phyloP scores from a whole-genome alignment of 2,113 vertebrate species.

The Piaya cayana region DNA sequence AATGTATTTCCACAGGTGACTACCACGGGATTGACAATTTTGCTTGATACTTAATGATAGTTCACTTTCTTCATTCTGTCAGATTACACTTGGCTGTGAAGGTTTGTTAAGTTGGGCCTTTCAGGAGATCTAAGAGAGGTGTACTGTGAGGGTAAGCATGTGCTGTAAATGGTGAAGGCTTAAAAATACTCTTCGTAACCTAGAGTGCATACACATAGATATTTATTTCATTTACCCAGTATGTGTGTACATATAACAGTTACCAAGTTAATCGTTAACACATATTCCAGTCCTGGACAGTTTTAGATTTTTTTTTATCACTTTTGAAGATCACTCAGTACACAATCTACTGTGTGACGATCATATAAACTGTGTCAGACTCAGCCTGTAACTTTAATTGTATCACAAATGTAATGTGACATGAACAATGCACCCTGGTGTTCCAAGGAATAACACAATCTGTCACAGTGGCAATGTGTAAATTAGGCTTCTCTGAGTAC shows the following conservation, averaged over 20 bases:
- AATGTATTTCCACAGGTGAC: background rate
- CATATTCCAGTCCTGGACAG: background rate
- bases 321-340: background rate
- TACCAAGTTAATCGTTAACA: background rate
- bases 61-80: background rate
- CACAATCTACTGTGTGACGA: background rate
- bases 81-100: background rate
- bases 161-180: background rate
- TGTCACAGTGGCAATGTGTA: background rate
- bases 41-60: background rate
- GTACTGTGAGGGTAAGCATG: background rate
- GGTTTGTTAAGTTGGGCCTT: background rate
- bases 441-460: background rate
- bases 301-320: background rate
- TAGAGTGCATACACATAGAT: fast-evolving
- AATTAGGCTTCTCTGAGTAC: background rate
- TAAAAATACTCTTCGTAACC: background rate
- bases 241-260: background rate
- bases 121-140: background rate
- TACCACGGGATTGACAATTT: background rate
- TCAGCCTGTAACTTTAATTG: constrained; percentile 27
- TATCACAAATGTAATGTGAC: constrained; percentile 34
- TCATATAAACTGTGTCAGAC: constrained; percentile 27
- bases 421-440: background rate
- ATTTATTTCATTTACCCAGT: background rate